Evolutionary conservation across 2,797 vertebrate species (phyloP), one percentile per base, ranked within the genome.

Genomic region (Pangasius macronema): DNA sequence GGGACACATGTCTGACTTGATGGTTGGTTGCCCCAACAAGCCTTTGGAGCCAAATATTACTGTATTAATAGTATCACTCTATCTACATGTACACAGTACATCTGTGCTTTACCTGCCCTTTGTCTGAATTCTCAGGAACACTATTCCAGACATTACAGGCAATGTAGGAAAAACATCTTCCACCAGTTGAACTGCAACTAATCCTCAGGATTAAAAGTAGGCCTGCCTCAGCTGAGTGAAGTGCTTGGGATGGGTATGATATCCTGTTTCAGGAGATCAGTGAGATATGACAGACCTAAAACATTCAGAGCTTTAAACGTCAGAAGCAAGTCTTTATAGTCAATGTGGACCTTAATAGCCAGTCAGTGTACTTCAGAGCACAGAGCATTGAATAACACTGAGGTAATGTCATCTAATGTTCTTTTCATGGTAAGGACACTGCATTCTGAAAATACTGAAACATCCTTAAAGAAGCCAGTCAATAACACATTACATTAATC

Each of bases 231-330:
- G 61, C 27, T 63, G 79, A 82, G 42, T 82, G 59, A 82, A 49
- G 61, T 65, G 61, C 81, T 65, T n/a, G 5, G 27, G 39, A n/a
- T 61, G 36, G 22, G 22, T 10, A n/a, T n/a, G n/a, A n/a, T 81
- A 81, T 82, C 57, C 27, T 82, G 27, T 82, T 65, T 65, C 39
- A 65, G 33, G 16, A 65, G 42, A 83, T 83, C 61, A 68, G 61
- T 20, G 8, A 82, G 81, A 67, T 30, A 65, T 82, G 27, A 59
- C 14, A 9, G 14, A 49, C 59, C 59, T 22, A 67, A 83, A 67
- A 3, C 18, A 30, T 68, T 30, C 55, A 36, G 14, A 63, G 59
- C 7, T 82, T 65, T 49, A 30, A 82, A 82, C 14, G 3, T 49
- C 42, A 65, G 49, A 20, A 46, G 80, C 59, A 82, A 65, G 39